A percentile compares a stretch with the other conserved stretches of the same genome.
These are phyloP conservation scores for Labrus mixtus DNA, from an alignment of 2,113 vertebrate species.

Conservation along the genomic window DNA sequence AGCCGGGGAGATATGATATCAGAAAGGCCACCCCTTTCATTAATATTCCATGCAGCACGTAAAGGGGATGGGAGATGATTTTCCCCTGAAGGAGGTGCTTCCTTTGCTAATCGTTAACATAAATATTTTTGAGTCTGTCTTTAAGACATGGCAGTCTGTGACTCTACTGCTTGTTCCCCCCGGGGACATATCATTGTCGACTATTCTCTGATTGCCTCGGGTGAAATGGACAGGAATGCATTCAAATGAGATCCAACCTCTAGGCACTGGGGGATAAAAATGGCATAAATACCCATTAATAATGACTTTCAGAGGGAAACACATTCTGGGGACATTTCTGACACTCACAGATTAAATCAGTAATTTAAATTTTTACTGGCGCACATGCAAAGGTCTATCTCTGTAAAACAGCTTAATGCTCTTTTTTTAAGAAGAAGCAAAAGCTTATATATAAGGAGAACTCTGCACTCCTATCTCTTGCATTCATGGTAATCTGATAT, in stretches of 20 bases:
- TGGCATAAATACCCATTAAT: constrained; percentile 37
- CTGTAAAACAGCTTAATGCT: constrained; percentile 28
- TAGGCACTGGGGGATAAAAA: constrained; percentile 13
- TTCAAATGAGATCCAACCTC: constrained; percentile 21
- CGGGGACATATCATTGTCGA: constrained; percentile 37
- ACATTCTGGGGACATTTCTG: constrained; percentile 32
- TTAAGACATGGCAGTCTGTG: constrained; percentile 49
- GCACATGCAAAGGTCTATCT: constrained; percentile 5
- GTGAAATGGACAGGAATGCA: constrained; percentile 30
- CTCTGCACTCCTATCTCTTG: background rate
- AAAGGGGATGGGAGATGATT: constrained; percentile 49
- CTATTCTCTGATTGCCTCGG: constrained; percentile 19
- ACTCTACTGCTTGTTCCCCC: constrained; percentile 8
- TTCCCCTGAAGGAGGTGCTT: constrained; percentile 57
- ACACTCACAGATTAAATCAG: constrained; percentile 51
- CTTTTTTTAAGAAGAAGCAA: constrained; percentile 21
- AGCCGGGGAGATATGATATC: constrained; percentile 48
- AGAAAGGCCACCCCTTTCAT: constrained; percentile 68
- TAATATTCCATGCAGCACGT: constrained; percentile 71
- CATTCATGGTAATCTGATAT: constrained; percentile 12
- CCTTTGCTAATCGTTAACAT: constrained; percentile 67
- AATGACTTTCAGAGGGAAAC: constrained; percentile 30
- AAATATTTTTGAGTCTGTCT: constrained; percentile 66
- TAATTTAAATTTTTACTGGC: constrained; percentile 54
- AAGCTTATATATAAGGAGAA: constrained; percentile 1